Evolutionary conservation across 2,113 vertebrate species (phyloP).

Genomic region (Burhinus bistriatus): DNA sequence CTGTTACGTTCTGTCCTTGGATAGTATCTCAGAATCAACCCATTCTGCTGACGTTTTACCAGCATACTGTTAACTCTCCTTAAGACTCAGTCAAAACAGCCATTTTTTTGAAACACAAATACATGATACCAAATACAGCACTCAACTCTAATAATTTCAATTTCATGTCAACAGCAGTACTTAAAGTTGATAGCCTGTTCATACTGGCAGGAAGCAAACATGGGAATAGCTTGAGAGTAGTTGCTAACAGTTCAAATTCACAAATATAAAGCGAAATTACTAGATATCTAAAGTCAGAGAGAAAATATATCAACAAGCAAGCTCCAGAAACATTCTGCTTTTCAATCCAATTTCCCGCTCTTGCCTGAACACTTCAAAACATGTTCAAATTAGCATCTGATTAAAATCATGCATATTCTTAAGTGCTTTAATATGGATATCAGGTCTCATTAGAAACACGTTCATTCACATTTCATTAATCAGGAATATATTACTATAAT

Average conservation of each 20-base stretch:
- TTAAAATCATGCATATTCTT: slow-evolving; percentile 14
- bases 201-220: neutral
- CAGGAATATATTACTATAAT: slow-evolving; percentile 20
- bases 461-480: slow-evolving; percentile 1
- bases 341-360: neutral
- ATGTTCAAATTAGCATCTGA: neutral
- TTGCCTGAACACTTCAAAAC: neutral
- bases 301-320: neutral
- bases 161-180: neutral
- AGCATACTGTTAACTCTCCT: neutral
- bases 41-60: neutral
- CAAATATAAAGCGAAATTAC: neutral
- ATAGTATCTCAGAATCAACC: neutral
- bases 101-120: neutral
- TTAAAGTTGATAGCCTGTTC: neutral
- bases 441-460: neutral
- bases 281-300: neutral
- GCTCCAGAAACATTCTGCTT: neutral
- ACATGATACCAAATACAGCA: neutral
- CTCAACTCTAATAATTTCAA: neutral
- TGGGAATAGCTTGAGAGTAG: neutral
- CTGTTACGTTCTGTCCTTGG: neutral
- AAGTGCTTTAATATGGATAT: neutral
- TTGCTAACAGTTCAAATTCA: neutral
- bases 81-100: neutral